A percentile compares a stretch with the other conserved stretches of the same genome.
Conservation (phyloP, 2,888 invertebrate genomes). For the Xylota segnis region DNA sequence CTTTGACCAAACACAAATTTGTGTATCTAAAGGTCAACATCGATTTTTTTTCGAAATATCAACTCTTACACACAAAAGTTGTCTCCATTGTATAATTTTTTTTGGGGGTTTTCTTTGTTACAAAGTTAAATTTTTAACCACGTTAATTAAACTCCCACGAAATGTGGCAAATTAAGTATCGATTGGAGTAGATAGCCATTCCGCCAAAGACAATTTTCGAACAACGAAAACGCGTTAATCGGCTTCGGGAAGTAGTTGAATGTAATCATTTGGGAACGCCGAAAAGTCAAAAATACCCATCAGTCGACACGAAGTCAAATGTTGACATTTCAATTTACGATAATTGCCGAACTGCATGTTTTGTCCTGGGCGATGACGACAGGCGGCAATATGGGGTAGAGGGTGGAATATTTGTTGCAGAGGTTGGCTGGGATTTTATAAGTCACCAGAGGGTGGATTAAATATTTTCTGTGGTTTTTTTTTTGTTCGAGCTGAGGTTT, state of each 20-base stretch:
- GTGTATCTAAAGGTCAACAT: conserved; percentile 6
- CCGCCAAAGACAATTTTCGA: background rate
- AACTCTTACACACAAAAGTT: background rate
- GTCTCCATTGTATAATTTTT: too few species aligned
- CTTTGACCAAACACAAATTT: background rate
- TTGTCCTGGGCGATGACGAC: conserved; percentile 11
- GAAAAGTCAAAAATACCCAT: conserved; percentile 19
- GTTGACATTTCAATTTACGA: conserved; percentile 71
- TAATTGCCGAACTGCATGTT: conserved; percentile 62
- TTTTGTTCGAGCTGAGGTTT: background rate
- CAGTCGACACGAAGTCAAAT: conserved; percentile 43
- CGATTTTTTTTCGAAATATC: background rate
- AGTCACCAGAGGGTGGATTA: conserved; percentile 8
- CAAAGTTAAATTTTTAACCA: too few species aligned
- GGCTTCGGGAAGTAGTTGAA: background rate
- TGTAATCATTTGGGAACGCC: background rate
- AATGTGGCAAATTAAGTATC: background rate
- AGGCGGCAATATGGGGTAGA: background rate
- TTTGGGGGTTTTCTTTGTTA: background rate
- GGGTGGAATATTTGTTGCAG: too few species aligned
- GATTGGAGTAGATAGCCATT: too few species aligned
- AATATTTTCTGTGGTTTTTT: background rate
- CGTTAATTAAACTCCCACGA: background rate
- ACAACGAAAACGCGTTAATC: background rate
- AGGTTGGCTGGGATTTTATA: conserved; percentile 1